phyloP scores from a whole-genome alignment of 2,797 vertebrate species.

The Moxostoma hubbsi region DNA sequence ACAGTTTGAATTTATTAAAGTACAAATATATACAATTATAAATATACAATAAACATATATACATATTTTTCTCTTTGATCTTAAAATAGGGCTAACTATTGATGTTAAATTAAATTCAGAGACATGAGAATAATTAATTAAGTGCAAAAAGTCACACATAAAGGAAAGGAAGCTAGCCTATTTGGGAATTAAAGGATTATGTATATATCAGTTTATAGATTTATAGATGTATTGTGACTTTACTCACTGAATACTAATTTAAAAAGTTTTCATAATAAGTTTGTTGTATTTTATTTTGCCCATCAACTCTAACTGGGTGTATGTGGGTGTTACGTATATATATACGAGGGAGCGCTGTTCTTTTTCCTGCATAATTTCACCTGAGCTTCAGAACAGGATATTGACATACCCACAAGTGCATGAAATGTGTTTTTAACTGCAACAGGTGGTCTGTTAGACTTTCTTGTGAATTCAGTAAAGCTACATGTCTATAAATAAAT shows the following conservation, averaged over 20 bases:
- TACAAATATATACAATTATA: too few relatives aligned
- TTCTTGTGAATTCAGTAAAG: constrained; percentile 43
- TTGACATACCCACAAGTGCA: constrained; percentile 43
- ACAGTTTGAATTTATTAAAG: too few relatives aligned
- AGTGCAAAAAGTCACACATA: constrained; percentile 4
- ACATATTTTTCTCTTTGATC: neutral
- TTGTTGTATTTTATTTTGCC: neutral
- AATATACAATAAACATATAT: too few relatives aligned
- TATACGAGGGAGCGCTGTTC: constrained; percentile 25
- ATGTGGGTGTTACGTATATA: constrained; percentile 47
- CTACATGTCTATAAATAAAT: constrained; percentile 56
- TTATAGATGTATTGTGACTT: neutral
- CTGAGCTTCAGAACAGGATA: constrained; percentile 47
- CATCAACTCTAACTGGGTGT: neutral
- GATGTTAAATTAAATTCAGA: neutral
- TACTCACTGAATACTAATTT: constrained; percentile 1
- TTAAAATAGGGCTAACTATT: neutral
- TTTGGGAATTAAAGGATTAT: neutral
- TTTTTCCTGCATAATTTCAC: constrained; percentile 52
- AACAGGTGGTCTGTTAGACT: constrained; percentile 49
- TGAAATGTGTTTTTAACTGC: constrained; percentile 3
- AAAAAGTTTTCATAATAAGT: neutral
- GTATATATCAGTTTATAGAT: neutral
- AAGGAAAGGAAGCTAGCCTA: neutral
- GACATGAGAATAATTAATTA: neutral